Base-by-base conservation (phyloP, 2,797 vertebrate genomes). In the Oreochromis mossambicus region DNA sequence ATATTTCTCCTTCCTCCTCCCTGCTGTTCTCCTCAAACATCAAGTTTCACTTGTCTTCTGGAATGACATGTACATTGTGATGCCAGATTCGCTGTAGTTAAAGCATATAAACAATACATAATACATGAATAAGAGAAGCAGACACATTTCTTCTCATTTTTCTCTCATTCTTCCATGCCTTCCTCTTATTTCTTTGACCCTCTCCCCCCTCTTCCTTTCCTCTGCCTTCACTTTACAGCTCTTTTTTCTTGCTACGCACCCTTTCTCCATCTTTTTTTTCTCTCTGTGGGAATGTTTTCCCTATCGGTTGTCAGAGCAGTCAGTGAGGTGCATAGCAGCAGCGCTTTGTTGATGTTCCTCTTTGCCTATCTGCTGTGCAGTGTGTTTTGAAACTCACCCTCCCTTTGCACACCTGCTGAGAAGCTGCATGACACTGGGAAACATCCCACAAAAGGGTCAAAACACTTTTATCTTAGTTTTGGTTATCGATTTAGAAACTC, bases 381-480 rank as follows among this genome's bases (percentile, higher is more conserved):
- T 84, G 90, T 94, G 93, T 95, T 95, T 94, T 94, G 88, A 93
- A 93, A 93, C 91, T 92, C 89, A 52, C 88, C 92, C 93, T 92
- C 90, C 91, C 86, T 89, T 84, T 83, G 91, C 92, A 94, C 92
- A 93, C 94, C 94, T 95, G 96, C 92, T 90, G 93, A 84, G 92
- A 79, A 85, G 88, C 95, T 85, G 90, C 92, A 83, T 91, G 94
- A 95, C 94, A 94, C 90, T 90, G 91, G 94, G 90, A 93, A 92
- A 91, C 93, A 94, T 94, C 92, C 92, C 88, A 90, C 91, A 88
- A 91, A 89, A 91, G 90, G 91, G 92, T 93, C 92, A 93, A 88
- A 90, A 90, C 91, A 92, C 92, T 94, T 94, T 96, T 94, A 95
- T 95, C 95, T 95, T 90, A 85, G 89, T 92, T 94, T 94, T 89